Conservation (phyloP, 1,140 invertebrate species). For the Pogonus chalceus region DNA sequence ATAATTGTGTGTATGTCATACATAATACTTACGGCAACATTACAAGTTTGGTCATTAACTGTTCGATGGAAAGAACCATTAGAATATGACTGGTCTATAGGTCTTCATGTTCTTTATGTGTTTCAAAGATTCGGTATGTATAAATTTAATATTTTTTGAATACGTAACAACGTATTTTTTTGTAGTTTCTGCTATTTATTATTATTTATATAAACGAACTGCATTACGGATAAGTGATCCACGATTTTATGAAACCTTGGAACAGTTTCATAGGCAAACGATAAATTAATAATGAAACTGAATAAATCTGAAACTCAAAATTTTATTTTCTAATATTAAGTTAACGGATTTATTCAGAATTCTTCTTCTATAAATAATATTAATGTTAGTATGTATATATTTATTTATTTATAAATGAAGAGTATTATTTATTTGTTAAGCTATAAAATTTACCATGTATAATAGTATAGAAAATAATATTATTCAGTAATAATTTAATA, state of each 20-base stretch:
- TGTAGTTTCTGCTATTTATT: neutral
- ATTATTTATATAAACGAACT: constrained; percentile 1
- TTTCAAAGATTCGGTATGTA: constrained; percentile 4
- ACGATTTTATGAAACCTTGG: neutral
- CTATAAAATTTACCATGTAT: no score
- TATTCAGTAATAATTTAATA: no score
- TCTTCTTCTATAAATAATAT: no score
- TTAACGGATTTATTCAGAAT: no score
- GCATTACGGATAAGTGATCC: neutral
- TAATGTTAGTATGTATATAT: no score
- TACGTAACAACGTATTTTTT: neutral
- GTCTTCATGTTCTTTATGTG: neutral
- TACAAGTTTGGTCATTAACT: neutral
- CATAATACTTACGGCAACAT: neutral
- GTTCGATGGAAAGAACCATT: neutral
- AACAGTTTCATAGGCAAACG: neutral
- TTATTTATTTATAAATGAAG: no score
- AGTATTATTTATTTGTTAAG: no score
- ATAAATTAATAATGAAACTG: neutral
- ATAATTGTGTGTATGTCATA: neutral
- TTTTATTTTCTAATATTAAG: no score
- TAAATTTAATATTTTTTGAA: neutral
- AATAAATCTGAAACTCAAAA: no score
- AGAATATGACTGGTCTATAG: neutral
- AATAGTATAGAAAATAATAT: no score